Evolutionary conservation across 2,113 vertebrate genomes (phyloP).

Genomic region (Nanorana parkeri): DNA sequence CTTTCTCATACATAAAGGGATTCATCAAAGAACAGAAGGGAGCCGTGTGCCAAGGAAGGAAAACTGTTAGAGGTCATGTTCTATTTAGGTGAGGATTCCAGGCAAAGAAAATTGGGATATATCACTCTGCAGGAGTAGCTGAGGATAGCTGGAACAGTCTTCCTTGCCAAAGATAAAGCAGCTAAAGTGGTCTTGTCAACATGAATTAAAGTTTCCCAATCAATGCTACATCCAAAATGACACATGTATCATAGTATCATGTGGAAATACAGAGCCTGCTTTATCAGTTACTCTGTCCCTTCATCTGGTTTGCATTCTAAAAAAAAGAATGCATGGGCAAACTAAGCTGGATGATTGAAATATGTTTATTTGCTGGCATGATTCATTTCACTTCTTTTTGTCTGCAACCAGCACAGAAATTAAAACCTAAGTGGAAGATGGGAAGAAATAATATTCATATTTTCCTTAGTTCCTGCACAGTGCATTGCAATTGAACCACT

Average conservation of each 20-base stretch:
- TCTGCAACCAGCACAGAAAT: no score
- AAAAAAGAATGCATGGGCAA: no score
- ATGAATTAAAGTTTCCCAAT: not conserved
- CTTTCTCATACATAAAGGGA: conserved; percentile 41
- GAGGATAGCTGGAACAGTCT: conserved; percentile 20
- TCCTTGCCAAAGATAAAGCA: not conserved
- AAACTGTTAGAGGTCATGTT: conserved; percentile 28
- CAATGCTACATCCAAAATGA: not conserved
- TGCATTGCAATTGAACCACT: no score
- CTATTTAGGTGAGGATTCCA: not conserved
- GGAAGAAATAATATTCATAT: no score
- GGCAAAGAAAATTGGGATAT: not conserved
- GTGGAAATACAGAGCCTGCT: no score
- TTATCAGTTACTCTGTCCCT: no score
- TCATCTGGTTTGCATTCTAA: no score
- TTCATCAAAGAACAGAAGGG: conserved; percentile 45
- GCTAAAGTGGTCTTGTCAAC: not conserved
- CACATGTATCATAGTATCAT: not conserved
- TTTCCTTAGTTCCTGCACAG: no score
- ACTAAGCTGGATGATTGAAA: no score
- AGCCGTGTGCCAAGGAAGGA: conserved; percentile 20
- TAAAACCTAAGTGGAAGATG: no score
- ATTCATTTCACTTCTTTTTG: no score
- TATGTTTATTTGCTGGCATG: no score
- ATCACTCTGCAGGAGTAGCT: not conserved